A percentile compares a stretch with the other conserved stretches of the same genome.
Conservation (phyloP, 2,797 vertebrate species). For the Paramormyrops hopkinsi region DNA sequence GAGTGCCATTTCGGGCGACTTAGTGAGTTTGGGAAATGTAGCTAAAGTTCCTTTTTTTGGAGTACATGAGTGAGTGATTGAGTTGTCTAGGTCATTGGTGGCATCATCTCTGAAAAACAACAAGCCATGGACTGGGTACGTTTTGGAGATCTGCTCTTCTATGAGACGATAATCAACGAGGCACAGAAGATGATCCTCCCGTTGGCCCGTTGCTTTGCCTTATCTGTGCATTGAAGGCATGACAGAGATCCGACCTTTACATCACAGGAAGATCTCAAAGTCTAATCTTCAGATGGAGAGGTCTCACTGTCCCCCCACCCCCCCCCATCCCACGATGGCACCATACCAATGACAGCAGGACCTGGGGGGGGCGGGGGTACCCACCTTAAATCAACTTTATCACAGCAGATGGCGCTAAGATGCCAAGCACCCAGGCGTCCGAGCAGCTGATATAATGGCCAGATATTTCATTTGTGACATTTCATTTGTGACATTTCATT, state of each 20-base stretch:
- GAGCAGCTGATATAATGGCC: background rate
- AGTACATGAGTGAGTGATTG: background rate
- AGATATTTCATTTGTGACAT: conserved; percentile 14
- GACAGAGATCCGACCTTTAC: background rate
- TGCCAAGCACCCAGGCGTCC: background rate
- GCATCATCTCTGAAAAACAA: background rate
- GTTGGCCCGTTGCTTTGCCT: background rate
- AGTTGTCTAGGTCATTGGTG: background rate
- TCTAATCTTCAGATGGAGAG: background rate
- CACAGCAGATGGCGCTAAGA: background rate
- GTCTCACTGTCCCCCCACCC: background rate
- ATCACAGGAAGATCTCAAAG: background rate
- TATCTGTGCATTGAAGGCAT: background rate
- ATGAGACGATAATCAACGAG: background rate
- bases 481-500: conserved; percentile 2
- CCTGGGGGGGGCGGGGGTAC: background rate
- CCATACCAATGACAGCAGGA: background rate
- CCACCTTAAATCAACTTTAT: background rate
- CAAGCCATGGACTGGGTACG: background rate
- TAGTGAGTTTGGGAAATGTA: background rate
- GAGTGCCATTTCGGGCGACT: background rate
- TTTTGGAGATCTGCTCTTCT: background rate
- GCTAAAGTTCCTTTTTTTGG: background rate
- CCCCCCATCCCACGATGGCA: background rate
- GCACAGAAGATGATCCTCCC: background rate